These are phyloP conservation scores for Melanotaenia parkinsoni DNA, from an alignment of 2,797 vertebrate species.

Conservation along the genomic window DNA sequence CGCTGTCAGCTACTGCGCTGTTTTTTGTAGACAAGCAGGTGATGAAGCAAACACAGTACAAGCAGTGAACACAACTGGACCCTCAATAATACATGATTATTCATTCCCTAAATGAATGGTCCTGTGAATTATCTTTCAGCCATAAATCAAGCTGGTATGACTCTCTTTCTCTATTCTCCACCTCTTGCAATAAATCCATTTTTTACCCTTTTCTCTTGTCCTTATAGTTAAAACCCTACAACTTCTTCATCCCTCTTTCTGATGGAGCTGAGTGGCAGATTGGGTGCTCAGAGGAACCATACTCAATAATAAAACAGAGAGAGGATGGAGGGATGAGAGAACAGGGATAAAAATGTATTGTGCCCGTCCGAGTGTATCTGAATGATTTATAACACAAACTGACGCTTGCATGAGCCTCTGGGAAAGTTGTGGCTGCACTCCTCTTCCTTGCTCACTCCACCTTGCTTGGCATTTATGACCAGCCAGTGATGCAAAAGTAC, in stretches of 20 bases:
- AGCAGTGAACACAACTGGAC: constrained; percentile 25
- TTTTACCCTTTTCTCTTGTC: constrained; percentile 8
- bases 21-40: constrained; percentile 57
- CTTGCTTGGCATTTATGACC: constrained; percentile 53
- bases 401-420: constrained; percentile 73
- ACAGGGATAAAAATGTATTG: constrained; percentile 72
- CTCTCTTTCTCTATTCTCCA: not conserved
- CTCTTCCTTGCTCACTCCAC: constrained; percentile 31
- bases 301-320: constrained; percentile 75
- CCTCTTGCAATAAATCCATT: constrained; percentile 4
- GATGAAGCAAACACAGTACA: constrained; percentile 23
- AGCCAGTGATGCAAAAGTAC: constrained; percentile 24
- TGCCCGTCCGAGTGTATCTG: constrained; percentile 73
- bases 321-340: constrained; percentile 62
- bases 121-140: constrained; percentile 36
- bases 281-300: constrained; percentile 50
- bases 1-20: constrained; percentile 44
- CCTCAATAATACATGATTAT: constrained; percentile 20
- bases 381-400: constrained; percentile 83
- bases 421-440: constrained; percentile 71
- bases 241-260: constrained; percentile 9
- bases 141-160: constrained; percentile 18
- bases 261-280: constrained; percentile 36
- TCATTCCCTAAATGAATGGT: constrained; percentile 22
- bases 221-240: constrained; percentile 22